These are phyloP conservation scores for Scomber scombrus DNA, from an alignment of 2,113 vertebrate genomes.

Conservation along the genomic window DNA sequence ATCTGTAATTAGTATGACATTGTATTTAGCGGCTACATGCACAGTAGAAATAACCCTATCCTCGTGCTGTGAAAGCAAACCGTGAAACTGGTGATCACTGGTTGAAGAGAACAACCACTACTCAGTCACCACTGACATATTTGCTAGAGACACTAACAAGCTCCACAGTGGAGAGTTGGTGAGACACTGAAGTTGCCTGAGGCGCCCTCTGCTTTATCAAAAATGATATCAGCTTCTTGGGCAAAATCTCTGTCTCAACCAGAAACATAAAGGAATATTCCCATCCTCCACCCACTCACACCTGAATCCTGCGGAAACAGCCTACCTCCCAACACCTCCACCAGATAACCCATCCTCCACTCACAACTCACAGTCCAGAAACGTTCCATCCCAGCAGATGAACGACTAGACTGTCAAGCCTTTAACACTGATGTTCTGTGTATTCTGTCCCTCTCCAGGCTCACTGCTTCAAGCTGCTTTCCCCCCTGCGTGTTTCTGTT, in stretches of 20 bases:
- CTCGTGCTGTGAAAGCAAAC: conserved; percentile 18
- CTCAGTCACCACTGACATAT: conserved; percentile 10
- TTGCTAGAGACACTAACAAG: background rate
- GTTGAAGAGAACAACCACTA: conserved; percentile 21
- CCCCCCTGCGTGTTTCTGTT: conserved; percentile 37
- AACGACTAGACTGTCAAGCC: conserved; percentile 1
- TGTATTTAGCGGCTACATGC: conserved; percentile 63
- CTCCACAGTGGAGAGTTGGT: conserved; percentile 1
- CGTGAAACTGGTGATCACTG: conserved; percentile 65
- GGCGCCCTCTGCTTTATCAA: no score
- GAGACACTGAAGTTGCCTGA: conserved; percentile 29
- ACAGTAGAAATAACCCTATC: background rate
- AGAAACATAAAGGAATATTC: conserved; percentile 3
- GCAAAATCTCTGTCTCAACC: conserved; percentile 43
- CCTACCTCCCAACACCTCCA: background rate
- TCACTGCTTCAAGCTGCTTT: conserved; percentile 61
- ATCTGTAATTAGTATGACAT: background rate
- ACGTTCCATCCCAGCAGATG: conserved; percentile 21
- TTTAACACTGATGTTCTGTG: conserved; percentile 16
- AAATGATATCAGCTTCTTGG: background rate
- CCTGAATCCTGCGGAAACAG: conserved; percentile 1
- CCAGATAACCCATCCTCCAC: background rate
- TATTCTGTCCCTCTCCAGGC: conserved; percentile 29
- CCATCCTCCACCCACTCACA: conserved; percentile 18
- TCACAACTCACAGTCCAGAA: conserved; percentile 1